These are phyloP conservation scores for Ptychadena robeensis DNA, from an alignment of 2,797 vertebrate species.

Conservation along the genomic window DNA sequence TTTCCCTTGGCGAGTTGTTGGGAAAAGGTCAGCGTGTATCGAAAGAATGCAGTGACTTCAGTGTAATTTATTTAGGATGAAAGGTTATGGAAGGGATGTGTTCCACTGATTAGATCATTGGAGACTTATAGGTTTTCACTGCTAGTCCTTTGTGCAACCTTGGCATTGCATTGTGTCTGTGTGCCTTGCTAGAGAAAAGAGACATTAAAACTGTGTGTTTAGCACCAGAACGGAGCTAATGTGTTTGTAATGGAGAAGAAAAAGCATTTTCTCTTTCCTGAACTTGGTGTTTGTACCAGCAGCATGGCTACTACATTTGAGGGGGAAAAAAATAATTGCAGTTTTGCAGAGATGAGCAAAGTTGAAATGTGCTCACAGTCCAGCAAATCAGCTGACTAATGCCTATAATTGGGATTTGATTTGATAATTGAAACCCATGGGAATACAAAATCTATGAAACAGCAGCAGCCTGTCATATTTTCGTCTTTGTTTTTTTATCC, in stretches of 20 bases:
- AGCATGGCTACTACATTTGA: neutral
- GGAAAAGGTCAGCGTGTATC: slow-evolving; percentile 60
- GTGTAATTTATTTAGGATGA: slow-evolving; percentile 62
- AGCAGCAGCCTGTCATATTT: no score
- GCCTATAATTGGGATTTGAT: no score
- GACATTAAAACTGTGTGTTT: slow-evolving; percentile 41
- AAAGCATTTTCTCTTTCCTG: slow-evolving; percentile 3
- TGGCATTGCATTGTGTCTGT: slow-evolving; percentile 40
- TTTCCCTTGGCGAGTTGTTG: slow-evolving; percentile 56
- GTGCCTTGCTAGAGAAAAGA: slow-evolving; percentile 1
- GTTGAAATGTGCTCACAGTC: no score
- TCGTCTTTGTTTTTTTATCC: no score
- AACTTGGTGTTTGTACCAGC: neutral
- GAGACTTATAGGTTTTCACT: slow-evolving; percentile 34
- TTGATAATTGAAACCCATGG: no score
- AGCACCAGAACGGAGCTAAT: slow-evolving; percentile 21
- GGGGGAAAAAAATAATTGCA: neutral
- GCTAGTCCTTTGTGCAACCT: slow-evolving; percentile 54
- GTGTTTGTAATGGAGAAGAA: slow-evolving; percentile 1
- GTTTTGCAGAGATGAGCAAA: neutral
- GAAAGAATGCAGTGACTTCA: slow-evolving; percentile 53
- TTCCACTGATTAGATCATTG: slow-evolving; percentile 58
- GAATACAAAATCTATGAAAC: no score
- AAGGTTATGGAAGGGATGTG: slow-evolving; percentile 60
- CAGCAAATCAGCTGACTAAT: no score